Evolutionary conservation across 2,888 invertebrate species (phyloP), one percentile per base, ranked within the genome.

Genomic region (Acleris laterana): DNA sequence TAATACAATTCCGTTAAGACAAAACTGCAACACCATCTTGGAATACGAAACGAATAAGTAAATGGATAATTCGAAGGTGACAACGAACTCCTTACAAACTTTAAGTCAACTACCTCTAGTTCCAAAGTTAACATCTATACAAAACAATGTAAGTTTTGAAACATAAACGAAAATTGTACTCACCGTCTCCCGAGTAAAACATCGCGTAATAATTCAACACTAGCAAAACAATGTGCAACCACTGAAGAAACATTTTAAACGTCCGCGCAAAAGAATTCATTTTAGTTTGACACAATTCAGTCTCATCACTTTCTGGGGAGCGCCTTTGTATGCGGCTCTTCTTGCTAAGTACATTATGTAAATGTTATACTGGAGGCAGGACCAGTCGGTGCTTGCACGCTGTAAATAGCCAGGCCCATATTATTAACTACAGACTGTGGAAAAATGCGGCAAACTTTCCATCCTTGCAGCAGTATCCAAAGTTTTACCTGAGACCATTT

Each of bases 271-370:
- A 78, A 87, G 82, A 81, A 82, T 81, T 77, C 80, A 83, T 78
- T 87, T 88, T 87, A 75, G 79, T 80, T 79, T 82, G 81, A 73
- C 81, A 72, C 69, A 69, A 64, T 70, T 73, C 72, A 70, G 77
- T 81, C 81, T 85, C 84, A 82, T 85, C 86, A 84, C 81, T 83
- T 84, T 85, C 80, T 79, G 77, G 68, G 68, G 71, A 82, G 80
- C 77, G 84, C 81, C 87, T 88, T 89, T 88, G 87, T 88, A 82
- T 86, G 85, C 84, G 83, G 82, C 84, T 87, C 84, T 81, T 78
- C 79, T 77, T 78, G 77, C 84, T 88, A 88, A 89, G 87, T 87
- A 87, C 84, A 86, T 89, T 90, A 90, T 90, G 90, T 86, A 88
- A 89, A 89, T 90, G 84, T 88, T 83, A 89, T 88, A 85, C 83